A percentile compares a stretch with the other conserved stretches of the same genome.
phyloP scores from a whole-genome alignment of 2,888 invertebrate genomes.

The Timema podura region DNA sequence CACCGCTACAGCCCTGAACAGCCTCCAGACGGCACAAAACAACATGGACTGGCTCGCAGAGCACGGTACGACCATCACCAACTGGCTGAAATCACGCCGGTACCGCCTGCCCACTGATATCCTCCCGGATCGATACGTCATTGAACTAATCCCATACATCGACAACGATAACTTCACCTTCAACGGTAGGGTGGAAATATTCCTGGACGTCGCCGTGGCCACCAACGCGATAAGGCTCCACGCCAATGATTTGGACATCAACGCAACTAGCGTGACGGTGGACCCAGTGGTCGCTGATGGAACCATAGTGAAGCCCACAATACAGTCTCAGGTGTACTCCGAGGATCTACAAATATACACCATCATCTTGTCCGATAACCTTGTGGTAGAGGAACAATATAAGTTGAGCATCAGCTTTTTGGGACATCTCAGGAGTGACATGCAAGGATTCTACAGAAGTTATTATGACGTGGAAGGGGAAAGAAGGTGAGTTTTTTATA shows the following conservation, averaged over 20 bases:
- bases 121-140: background rate
- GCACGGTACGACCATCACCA: background rate
- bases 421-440: constrained; percentile 53
- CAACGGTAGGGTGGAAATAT: constrained; percentile 44
- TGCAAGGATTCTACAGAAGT: constrained; percentile 60
- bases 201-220: constrained; percentile 39
- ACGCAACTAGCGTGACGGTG: constrained; percentile 27
- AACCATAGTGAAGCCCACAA: no score
- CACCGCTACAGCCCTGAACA: background rate
- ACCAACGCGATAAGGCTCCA: constrained; percentile 48
- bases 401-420: constrained; percentile 50
- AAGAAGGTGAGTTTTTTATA: constrained; percentile 44
- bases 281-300: background rate
- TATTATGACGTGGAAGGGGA: constrained; percentile 50
- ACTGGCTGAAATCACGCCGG: background rate
- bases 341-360: no score
- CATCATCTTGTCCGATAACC: no score
- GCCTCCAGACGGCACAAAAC: background rate
- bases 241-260: constrained; percentile 47
- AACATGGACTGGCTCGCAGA: background rate
- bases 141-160: background rate
- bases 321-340: no score
- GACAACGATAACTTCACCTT: constrained; percentile 8
- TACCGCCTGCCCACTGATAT: background rate
- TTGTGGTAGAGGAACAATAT: no score